Evolutionary conservation across 2,797 vertebrate genomes (phyloP).

Genomic region (Cichlasoma orientale): DNA sequence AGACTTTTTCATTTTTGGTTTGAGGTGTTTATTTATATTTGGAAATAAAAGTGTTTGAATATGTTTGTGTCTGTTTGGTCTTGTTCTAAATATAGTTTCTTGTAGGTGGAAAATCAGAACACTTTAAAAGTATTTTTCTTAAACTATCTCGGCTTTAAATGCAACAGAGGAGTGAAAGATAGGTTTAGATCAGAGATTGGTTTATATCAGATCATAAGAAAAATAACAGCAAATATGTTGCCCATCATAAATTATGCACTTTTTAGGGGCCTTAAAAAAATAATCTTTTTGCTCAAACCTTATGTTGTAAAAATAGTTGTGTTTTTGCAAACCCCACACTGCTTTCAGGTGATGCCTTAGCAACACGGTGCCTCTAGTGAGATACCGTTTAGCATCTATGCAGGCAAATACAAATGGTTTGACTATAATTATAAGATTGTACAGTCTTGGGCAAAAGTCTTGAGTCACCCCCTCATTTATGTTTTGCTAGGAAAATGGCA

Average conservation of each 20-base stretch:
- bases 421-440: neutral
- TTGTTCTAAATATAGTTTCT: neutral
- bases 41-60: slow-evolving; percentile 63
- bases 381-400: neutral
- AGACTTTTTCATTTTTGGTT: slow-evolving; percentile 63
- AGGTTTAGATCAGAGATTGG: no score
- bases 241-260: no score
- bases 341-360: neutral
- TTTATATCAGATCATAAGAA: neutral
- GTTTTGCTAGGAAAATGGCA: neutral
- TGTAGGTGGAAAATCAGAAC: neutral
- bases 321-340: fast-evolving
- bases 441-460: neutral
- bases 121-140: neutral
- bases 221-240: neutral
- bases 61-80: neutral
- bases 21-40: slow-evolving; percentile 78
- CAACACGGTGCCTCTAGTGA: neutral
- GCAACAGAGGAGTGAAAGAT: neutral
- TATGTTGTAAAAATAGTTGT: neutral
- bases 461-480: neutral
- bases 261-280: no score
- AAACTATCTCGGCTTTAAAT: neutral
- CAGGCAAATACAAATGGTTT: neutral
- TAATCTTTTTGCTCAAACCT: neutral